These are phyloP conservation scores for Dexiosoma caninum DNA, from an alignment of 2,888 invertebrate genomes.

Conservation along the genomic window DNA sequence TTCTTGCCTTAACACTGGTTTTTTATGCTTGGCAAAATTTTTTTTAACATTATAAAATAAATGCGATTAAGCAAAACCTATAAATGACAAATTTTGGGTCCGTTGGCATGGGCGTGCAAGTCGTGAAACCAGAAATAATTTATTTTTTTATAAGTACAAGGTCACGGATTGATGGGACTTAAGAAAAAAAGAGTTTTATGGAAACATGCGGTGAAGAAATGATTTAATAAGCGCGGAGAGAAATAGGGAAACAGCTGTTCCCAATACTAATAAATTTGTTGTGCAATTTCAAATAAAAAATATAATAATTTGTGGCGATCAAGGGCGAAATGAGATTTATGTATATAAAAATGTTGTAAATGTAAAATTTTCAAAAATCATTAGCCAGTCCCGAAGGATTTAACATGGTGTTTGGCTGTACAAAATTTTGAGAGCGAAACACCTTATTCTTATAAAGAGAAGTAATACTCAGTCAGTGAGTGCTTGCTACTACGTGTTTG, in stretches of 20 bases:
- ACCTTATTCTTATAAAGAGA: too few relatives aligned
- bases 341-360: too few relatives aligned
- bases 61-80: not conserved
- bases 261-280: not conserved
- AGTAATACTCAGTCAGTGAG: too few relatives aligned
- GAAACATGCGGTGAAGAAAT: not conserved
- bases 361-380: too few relatives aligned
- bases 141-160: slow-evolving; percentile 16
- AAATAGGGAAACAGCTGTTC: not conserved
- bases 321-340: too few relatives aligned
- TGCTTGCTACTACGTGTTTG: too few relatives aligned
- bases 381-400: too few relatives aligned
- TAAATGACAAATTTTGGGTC: slow-evolving; percentile 37
- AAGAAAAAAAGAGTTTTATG: not conserved
- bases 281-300: not conserved
- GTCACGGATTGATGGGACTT: slow-evolving; percentile 19
- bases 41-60: not conserved
- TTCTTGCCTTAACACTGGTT: slow-evolving; percentile 34
- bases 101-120: slow-evolving; percentile 18
- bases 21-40: slow-evolving; percentile 29
- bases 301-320: too few relatives aligned
- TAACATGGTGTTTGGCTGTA: too few relatives aligned
- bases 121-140: slow-evolving; percentile 23
- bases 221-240: not conserved
- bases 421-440: too few relatives aligned